Percentiles rank a stretch among this genome's conserved stretches.
Evolutionary conservation across 1,140 invertebrate genomes (phyloP).

Genomic region (Neodiprion fabricii): DNA sequence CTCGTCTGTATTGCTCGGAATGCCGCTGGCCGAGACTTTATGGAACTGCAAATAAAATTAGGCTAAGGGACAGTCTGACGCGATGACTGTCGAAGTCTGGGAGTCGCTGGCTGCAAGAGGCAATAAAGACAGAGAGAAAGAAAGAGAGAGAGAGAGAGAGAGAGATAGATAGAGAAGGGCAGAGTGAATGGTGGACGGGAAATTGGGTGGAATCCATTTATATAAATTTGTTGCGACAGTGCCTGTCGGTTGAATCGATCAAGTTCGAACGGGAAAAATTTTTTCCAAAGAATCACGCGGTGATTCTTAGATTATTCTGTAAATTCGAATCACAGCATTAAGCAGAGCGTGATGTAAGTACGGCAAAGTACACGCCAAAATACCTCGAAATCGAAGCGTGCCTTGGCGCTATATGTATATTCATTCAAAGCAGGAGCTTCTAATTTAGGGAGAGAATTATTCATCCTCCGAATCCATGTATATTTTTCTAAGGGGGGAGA

Average conservation of each 20-base stretch:
- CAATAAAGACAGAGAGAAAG: background rate
- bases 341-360: too few relatives aligned
- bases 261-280: too few relatives aligned
- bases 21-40: background rate
- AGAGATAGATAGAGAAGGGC: background rate
- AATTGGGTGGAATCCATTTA: too few relatives aligned
- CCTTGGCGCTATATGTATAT: too few relatives aligned
- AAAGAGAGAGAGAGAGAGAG: background rate
- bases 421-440: background rate
- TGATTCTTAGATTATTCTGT: too few relatives aligned
- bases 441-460: slow-evolving; percentile 12
- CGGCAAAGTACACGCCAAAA: too few relatives aligned
- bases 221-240: too few relatives aligned
- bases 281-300: too few relatives aligned
- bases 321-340: too few relatives aligned
- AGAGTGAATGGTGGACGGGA: background rate
- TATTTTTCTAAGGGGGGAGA: slow-evolving; percentile 19
- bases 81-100: background rate
- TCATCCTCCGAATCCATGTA: slow-evolving; percentile 25
- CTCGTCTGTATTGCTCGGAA: background rate
- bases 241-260: too few relatives aligned
- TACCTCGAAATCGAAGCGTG: too few relatives aligned
- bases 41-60: background rate
- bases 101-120: background rate
- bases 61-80: background rate